Base-by-base conservation (phyloP, 2,113 vertebrate species). In the Aepyceros melampus region DNA sequence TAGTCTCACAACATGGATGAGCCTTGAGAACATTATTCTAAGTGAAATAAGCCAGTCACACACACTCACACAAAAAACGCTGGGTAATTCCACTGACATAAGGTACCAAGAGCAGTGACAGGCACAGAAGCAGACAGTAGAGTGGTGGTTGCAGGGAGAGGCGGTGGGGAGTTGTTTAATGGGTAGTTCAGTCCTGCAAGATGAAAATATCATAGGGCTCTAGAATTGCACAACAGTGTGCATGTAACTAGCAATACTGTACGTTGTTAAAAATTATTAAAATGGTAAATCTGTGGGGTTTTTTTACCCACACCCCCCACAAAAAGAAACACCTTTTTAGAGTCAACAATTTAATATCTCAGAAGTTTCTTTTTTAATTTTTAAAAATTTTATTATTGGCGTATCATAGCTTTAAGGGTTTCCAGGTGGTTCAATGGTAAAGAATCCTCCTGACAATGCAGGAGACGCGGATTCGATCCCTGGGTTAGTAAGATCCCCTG, bases 211-310 rank as follows among this genome's bases (percentile, higher is more conserved):
- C n/a, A n/a, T 36, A 43, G 31, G 71, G 15, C 58, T 43, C 51
- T 40, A 25, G 31, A 25, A 6, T 36, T 33, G 5, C 43, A 43
- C 0, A 21, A 16, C 10, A 3, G 0, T 23, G 1, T 25, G 17
- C 27, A 23, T 58, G 5, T 15, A 82, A 23, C 83, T 94, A 90
- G 74, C 23, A 56, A 16, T 67, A 49, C 43, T 36, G 2, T 40
- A 23, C 11, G 23, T 31, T 71, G 10, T 36, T 67, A 55, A 60
- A 94, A 43, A 7, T 58, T 91, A 2, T 82, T 43, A 27, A 51
- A 43, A 94, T 0, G 4, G 27, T 56, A 87, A 71, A 90, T 51
- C 36, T 87, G 74, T 51, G n/a, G n/a, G n/a, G 36, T 9, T 27
- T 56, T 74, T 87, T 49, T 87, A 62, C 23, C 47, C 27, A 21